Evolutionary conservation across 2,797 vertebrate species (phyloP).

Genomic region (Astyanax mexicanus): DNA sequence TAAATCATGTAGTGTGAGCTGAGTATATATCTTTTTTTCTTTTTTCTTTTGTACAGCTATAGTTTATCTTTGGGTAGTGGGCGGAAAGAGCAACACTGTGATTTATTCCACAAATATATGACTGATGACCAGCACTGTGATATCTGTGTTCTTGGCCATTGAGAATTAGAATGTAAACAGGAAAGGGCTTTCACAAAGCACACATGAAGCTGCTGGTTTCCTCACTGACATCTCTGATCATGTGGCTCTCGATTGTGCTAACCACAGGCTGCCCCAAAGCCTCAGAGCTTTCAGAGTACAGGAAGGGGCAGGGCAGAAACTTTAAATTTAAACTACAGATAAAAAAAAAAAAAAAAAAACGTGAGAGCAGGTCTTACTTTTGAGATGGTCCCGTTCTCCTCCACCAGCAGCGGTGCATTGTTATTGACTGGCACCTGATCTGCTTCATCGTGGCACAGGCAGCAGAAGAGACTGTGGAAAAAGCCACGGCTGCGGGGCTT

Average conservation of each 20-base stretch:
- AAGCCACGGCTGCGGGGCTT: slow-evolving; percentile 82
- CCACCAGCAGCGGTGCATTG: slow-evolving; percentile 81
- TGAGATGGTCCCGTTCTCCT: slow-evolving; percentile 87
- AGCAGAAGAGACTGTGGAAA: slow-evolving; percentile 84
- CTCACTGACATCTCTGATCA: slow-evolving; percentile 50
- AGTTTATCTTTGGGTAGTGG: not conserved
- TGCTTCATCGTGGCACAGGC: slow-evolving; percentile 81
- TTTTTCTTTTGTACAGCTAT: too few species aligned
- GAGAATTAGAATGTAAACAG: slow-evolving; percentile 63
- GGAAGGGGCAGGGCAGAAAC: not conserved
- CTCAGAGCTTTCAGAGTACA: not conserved
- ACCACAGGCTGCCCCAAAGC: slow-evolving; percentile 51
- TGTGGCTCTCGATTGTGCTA: slow-evolving; percentile 48
- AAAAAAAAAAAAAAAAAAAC: too few species aligned
- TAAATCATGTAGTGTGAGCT: not conserved
- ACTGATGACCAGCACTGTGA: slow-evolving; percentile 10
- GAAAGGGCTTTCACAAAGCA: slow-evolving; percentile 61
- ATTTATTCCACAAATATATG: slow-evolving; percentile 11
- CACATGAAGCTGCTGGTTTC: slow-evolving; percentile 62
- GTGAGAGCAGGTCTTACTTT: slow-evolving; percentile 77
- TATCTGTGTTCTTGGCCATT: slow-evolving; percentile 26
- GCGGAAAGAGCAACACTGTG: not conserved
- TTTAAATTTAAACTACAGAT: slow-evolving; percentile 33
- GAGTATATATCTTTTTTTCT: not conserved
- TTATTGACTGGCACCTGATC: slow-evolving; percentile 80